Evolutionary conservation across 2,797 vertebrate genomes (phyloP).

Genomic region (Chaenodraco wilsoni): DNA sequence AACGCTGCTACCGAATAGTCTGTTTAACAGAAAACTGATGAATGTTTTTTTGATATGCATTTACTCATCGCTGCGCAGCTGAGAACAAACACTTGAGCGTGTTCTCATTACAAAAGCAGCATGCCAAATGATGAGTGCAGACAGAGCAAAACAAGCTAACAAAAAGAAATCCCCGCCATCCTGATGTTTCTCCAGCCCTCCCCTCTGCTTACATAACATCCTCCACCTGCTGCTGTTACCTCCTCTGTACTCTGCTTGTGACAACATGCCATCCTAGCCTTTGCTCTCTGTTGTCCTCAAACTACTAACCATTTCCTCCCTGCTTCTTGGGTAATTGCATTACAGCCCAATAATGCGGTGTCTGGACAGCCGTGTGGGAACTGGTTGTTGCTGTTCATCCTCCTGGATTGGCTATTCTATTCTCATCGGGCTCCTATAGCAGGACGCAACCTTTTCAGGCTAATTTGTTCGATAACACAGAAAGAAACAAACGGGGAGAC

Average conservation of each 20-base stretch:
- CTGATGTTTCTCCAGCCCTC: constrained; percentile 40
- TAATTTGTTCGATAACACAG: constrained; percentile 60
- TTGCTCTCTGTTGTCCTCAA: constrained; percentile 20
- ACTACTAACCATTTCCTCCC: constrained; percentile 35
- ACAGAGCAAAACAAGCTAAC: constrained; percentile 31
- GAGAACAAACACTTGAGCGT: constrained; percentile 24
- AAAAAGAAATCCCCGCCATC: constrained; percentile 42
- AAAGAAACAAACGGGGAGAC: constrained; percentile 25
- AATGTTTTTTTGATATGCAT: constrained; percentile 20
- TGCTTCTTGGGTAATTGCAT: constrained; percentile 59
- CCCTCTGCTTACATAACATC: constrained; percentile 61
- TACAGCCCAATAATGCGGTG: constrained; percentile 56
- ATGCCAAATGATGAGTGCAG: constrained; percentile 17
- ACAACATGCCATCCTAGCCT: constrained; percentile 34
- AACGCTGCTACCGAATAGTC: background rate
- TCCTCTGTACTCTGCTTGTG: constrained; percentile 35
- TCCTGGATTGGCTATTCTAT: constrained; percentile 52
- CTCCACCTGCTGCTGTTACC: constrained; percentile 58
- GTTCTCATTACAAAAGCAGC: constrained; percentile 33
- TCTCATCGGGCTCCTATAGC: constrained; percentile 45
- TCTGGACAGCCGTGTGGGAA: constrained; percentile 71
- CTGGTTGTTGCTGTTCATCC: constrained; percentile 41
- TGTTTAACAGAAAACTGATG: constrained; percentile 22
- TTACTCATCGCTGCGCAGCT: constrained; percentile 10
- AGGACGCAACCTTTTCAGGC: constrained; percentile 44